Conservation (phyloP, 2,113 vertebrate genomes). For the Brienomyrus brachyistius region DNA sequence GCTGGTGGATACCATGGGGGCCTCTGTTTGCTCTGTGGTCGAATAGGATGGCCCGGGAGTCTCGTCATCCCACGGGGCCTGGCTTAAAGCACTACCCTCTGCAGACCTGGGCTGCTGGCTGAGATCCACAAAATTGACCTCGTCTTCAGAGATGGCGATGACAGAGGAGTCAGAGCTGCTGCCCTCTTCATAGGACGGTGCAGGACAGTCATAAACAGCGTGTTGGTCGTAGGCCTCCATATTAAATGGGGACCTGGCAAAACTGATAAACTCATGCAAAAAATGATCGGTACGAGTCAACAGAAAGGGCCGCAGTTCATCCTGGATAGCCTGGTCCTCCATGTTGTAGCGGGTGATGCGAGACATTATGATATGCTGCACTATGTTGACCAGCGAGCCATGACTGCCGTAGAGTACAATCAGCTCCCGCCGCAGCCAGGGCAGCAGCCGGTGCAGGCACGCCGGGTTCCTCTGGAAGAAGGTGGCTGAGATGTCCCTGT, state of each 20-base stretch:
- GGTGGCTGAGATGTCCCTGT: constrained; percentile 72
- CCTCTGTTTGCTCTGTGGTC: constrained; percentile 56
- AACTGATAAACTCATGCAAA: constrained; percentile 81
- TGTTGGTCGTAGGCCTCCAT: constrained; percentile 78
- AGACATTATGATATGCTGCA: constrained; percentile 77
- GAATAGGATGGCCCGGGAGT: constrained; percentile 86
- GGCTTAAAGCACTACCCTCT: constrained; percentile 41
- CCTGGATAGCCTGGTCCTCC: constrained; percentile 69
- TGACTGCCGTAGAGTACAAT: constrained; percentile 75
- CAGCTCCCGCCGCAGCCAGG: constrained; percentile 82
- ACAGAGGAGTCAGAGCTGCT: constrained; percentile 72
- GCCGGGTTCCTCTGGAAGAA: constrained; percentile 72
- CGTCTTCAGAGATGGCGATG: constrained; percentile 83
- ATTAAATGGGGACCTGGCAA: constrained; percentile 75
- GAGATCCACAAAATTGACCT: constrained; percentile 32
- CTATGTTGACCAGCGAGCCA: constrained; percentile 72
- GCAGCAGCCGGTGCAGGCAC: constrained; percentile 70
- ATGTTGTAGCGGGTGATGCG: constrained; percentile 70
- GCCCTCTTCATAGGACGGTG: constrained; percentile 60
- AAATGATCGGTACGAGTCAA: constrained; percentile 80
- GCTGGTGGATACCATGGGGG: constrained; percentile 49
- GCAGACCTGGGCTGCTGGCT: constrained; percentile 31
- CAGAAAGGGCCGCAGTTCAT: constrained; percentile 76
- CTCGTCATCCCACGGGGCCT: constrained; percentile 80
- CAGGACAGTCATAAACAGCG: constrained; percentile 75